phyloP scores from a whole-genome alignment of 1,140 invertebrate genomes.

The Drosophila baimaii region DNA sequence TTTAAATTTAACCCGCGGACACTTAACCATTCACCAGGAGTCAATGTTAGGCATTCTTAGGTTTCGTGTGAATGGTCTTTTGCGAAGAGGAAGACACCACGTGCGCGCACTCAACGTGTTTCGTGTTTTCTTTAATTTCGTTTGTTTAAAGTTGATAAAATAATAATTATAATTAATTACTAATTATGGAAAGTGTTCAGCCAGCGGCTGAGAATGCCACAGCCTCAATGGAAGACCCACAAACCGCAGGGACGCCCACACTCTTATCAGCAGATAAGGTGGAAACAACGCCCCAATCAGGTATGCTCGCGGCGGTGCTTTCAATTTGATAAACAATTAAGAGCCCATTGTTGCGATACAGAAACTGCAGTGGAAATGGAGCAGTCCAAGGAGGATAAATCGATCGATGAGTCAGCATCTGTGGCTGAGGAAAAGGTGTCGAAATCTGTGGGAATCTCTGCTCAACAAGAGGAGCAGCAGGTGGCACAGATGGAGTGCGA shows the following conservation, averaged over 20 bases:
- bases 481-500: constrained; percentile 24
- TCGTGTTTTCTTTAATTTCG: constrained; percentile 2
- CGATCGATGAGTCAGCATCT: not conserved
- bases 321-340: constrained; percentile 3
- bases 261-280: constrained; percentile 26
- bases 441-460: not conserved
- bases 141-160: not conserved
- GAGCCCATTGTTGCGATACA: not conserved
- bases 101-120: constrained; percentile 35
- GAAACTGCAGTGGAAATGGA: constrained; percentile 11
- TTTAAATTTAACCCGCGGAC: not conserved
- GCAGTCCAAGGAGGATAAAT: not conserved
- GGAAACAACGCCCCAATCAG: constrained; percentile 28
- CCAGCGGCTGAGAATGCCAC: constrained; percentile 18
- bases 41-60: not conserved
- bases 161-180: no score
- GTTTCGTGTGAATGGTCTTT: constrained; percentile 9
- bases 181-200: constrained; percentile 45
- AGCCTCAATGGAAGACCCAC: not conserved
- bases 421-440: not conserved
- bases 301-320: constrained; percentile 21
- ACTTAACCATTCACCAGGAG: constrained; percentile 8
- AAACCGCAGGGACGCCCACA: not conserved
- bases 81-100: constrained; percentile 36
- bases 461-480: no score